phyloP scores from a whole-genome alignment of 2,888 invertebrate species.

The Stenchaetothrips biformis region DNA sequence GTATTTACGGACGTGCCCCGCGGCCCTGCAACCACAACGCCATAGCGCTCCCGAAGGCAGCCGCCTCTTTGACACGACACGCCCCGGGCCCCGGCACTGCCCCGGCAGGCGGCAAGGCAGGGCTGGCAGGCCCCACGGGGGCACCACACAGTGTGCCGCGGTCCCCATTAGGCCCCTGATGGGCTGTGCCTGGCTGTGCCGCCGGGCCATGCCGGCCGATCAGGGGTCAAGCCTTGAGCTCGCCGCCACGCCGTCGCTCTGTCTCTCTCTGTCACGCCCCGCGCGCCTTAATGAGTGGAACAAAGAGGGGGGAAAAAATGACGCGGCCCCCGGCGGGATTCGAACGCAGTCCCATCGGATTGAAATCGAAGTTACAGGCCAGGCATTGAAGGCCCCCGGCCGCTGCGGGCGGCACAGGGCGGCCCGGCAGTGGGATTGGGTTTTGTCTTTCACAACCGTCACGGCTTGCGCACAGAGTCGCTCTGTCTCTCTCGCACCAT shows the following conservation, averaged over 20 bases:
- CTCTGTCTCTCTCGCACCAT: too few species aligned
- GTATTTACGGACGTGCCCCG: too few species aligned
- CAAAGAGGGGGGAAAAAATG: neutral
- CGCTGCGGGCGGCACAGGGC: too few species aligned
- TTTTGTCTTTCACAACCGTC: too few species aligned
- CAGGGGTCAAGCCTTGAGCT: neutral
- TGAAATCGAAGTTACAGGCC: neutral
- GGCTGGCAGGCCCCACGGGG: neutral
- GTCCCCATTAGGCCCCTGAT: slow-evolving; percentile 3
- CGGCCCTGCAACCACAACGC: too few species aligned
- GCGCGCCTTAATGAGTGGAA: neutral
- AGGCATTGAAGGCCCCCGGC: too few species aligned
- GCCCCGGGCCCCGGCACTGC: too few species aligned
- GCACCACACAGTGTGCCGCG: neutral
- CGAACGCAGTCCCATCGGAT: neutral
- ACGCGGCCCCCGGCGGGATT: too few species aligned
- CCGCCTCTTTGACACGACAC: too few species aligned
- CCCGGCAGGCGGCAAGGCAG: neutral
- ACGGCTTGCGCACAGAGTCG: too few species aligned
- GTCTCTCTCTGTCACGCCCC: neutral
- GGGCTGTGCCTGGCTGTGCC: neutral
- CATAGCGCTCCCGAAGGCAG: too few species aligned
- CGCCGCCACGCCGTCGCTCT: neutral
- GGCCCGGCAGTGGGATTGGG: too few species aligned
- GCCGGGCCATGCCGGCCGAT: neutral